phyloP scores from a whole-genome alignment of 2,888 invertebrate species.

The Julus scanicus region DNA sequence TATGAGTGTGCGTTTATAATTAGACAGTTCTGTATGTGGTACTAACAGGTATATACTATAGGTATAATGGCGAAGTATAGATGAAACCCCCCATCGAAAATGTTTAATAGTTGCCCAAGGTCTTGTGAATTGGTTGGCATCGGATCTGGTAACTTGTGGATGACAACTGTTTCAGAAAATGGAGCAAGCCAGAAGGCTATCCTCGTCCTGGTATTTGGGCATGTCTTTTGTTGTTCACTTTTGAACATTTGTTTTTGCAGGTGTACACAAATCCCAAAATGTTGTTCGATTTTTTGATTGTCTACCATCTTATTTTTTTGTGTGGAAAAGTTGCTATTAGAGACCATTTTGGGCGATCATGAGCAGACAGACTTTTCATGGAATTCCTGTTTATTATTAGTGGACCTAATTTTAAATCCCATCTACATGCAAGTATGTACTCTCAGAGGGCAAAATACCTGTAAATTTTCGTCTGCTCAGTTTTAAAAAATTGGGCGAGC shows the following conservation, averaged over 20 bases:
- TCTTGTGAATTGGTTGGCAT: neutral
- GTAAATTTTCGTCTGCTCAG: slow-evolving; percentile 16
- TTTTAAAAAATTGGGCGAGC: neutral
- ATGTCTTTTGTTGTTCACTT: no score
- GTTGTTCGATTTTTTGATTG: neutral
- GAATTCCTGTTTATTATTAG: neutral
- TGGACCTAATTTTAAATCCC: slow-evolving; percentile 32
- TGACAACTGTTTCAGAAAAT: slow-evolving; percentile 24
- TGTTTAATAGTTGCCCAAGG: neutral
- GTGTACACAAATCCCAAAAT: neutral
- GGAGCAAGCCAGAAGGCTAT: neutral
- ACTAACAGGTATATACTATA: neutral
- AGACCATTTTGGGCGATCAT: neutral
- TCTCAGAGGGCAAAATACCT: neutral
- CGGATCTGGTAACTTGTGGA: neutral
- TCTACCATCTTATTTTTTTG: neutral
- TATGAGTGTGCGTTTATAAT: neutral
- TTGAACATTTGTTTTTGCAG: slow-evolving; percentile 1
- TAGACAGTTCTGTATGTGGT: neutral
- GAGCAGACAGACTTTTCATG: neutral
- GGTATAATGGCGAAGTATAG: neutral
- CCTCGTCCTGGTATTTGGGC: neutral
- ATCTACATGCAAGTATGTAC: neutral
- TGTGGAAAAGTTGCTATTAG: neutral
- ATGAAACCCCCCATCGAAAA: neutral